These are phyloP conservation scores for Mesopsocus fuscifrons DNA, from an alignment of 2,888 invertebrate genomes.

Conservation along the genomic window DNA sequence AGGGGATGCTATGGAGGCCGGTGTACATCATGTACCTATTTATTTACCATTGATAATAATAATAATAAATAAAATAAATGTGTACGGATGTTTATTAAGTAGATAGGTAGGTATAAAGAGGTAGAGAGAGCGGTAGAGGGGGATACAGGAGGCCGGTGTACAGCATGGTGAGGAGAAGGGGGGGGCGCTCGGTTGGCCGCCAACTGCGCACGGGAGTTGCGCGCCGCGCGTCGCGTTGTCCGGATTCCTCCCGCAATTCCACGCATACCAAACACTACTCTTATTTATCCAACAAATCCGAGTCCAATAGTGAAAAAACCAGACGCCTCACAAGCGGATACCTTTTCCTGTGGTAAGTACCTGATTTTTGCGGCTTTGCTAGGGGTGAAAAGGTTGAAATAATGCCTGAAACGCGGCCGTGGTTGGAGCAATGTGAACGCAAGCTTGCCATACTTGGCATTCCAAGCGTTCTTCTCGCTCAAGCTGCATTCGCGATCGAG, in stretches of 20 bases:
- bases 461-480: background rate
- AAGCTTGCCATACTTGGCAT: slow-evolving; percentile 5
- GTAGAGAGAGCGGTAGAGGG: no score
- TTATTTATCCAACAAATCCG: slow-evolving; percentile 39
- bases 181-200: background rate
- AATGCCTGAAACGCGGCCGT: no score
- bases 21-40: no score
- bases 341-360: slow-evolving; percentile 55
- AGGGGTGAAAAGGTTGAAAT: slow-evolving; percentile 15
- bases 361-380: slow-evolving; percentile 17
- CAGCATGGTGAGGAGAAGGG: no score
- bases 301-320: slow-evolving; percentile 41
- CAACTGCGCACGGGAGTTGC: slow-evolving; percentile 54
- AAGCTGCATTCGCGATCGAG: background rate
- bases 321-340: slow-evolving; percentile 36
- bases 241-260: slow-evolving; percentile 96
- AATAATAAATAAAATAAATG: no score
- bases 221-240: slow-evolving; percentile 79
- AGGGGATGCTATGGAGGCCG: no score
- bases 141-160: no score
- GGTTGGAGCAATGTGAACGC: slow-evolving; percentile 9
- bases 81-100: no score
- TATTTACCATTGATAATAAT: no score
- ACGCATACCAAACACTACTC: slow-evolving; percentile 60
- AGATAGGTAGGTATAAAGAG: no score